Evolutionary conservation across 1,140 invertebrate species (phyloP), one percentile per base, ranked within the genome.

Genomic region (Zaprionus kolodkinae): DNA sequence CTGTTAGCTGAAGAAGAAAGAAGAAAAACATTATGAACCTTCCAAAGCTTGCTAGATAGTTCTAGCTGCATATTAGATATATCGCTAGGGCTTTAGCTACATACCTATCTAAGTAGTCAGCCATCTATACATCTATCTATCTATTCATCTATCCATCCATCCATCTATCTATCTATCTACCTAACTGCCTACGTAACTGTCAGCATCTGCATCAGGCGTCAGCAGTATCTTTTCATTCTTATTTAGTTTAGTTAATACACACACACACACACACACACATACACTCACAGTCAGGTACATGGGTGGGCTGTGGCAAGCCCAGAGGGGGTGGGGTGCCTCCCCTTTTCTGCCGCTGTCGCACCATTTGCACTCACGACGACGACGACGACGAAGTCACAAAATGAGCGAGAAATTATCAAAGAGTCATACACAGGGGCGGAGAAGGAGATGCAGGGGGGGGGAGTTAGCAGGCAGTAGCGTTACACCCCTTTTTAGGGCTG

Each of bases 171-270:
- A 11, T 15, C 15, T 43, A 17, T 15, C 15, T n/a, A 40, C 13
- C 30, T 38, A 52, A 13, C 54, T 67, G 33, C 55, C 64, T 61
- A 73, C 50, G 45, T 68, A 61, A 48, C 25, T 54, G 70, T 72
- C 62, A 54, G 61, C 54, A 57, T 50, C 33, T 35, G 45, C 27
- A 17, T 67, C 40, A 61, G 48, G 33, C 52, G 70, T 72, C 62
- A 54, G 62, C 54, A 57, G 13, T 5, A 38, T 17, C 61, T 76
- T 84, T 79, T 82, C 75, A 71, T 76, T 83, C 81, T 84, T 85
- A 78, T 84, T 84, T 85, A 84, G 73, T n/a, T n/a, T n/a, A 84
- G 79, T 76, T 83, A 83, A 76, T 84, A 80, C 73, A 81, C 77
- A 55, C 73, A 74, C 63, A 84, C 57, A 83, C 65, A 72, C 56